Percentiles rank a stretch among this genome's conserved stretches.
Conservation (phyloP, 1,140 invertebrate genomes). For the Drosophila pectinifera region DNA sequence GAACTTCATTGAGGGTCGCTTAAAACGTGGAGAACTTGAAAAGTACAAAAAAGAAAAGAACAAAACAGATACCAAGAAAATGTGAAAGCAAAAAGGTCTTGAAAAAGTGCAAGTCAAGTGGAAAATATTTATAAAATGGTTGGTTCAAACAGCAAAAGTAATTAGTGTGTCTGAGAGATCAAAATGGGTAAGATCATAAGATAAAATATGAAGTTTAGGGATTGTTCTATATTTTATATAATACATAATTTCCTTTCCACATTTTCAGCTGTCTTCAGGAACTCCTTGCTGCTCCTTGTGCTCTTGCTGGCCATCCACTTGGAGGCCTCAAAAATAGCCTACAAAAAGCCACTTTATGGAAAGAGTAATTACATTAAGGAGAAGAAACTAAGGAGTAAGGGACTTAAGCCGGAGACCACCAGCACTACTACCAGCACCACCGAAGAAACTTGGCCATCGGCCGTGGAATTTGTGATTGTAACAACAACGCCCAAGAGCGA, state of each 20-base stretch:
- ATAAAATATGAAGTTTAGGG: too few relatives aligned
- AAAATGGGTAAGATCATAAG: slow-evolving; percentile 29
- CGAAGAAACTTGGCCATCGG: slow-evolving; percentile 29
- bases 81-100: neutral
- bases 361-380: slow-evolving; percentile 59
- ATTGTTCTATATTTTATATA: neutral
- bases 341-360: slow-evolving; percentile 71
- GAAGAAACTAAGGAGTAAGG: slow-evolving; percentile 42
- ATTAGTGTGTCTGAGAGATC: slow-evolving; percentile 19
- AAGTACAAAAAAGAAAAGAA: neutral
- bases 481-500: slow-evolving; percentile 18
- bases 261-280: slow-evolving; percentile 19
- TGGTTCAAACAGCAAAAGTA: neutral
- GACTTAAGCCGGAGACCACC: slow-evolving; percentile 9
- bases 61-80: too few relatives aligned
- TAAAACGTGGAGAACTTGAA: neutral
- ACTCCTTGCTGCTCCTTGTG: slow-evolving; percentile 18
- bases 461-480: slow-evolving; percentile 61
- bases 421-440: slow-evolving; percentile 6
- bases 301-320: slow-evolving; percentile 44
- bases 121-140: slow-evolving; percentile 36
- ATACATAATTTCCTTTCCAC: neutral
- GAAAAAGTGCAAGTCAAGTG: slow-evolving; percentile 38
- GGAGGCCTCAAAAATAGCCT: slow-evolving; percentile 69
- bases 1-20: slow-evolving; percentile 34